Evolutionary conservation across 2,797 vertebrate species (phyloP).

Genomic region (Poecile montanus): DNA sequence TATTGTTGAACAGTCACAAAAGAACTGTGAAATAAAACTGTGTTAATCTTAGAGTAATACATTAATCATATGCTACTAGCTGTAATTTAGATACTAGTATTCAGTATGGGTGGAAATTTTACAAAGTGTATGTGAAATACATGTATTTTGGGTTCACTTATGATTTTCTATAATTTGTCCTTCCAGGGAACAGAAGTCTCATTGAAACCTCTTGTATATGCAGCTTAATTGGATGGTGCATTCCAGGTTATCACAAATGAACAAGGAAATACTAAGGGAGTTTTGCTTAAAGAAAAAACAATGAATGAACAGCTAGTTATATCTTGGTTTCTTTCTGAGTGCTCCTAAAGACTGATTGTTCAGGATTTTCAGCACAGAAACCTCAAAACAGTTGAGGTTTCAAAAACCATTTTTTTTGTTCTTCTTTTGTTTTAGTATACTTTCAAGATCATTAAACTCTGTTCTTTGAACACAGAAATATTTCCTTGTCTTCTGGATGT

Average conservation of each 20-base stretch:
- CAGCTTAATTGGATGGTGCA: neutral
- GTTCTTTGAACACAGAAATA: neutral
- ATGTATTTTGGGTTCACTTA: neutral
- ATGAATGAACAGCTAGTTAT: neutral
- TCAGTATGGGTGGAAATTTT: neutral
- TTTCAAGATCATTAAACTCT: neutral
- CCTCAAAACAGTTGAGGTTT: neutral
- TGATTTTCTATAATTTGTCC: neutral
- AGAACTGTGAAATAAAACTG: neutral
- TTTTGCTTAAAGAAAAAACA: neutral
- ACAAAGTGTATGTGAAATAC: neutral
- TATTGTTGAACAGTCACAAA: neutral
- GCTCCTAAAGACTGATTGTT: neutral
- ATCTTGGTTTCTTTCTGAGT: neutral
- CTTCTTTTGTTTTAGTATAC: neutral
- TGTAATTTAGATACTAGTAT: neutral
- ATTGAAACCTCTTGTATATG: neutral
- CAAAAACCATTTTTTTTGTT: neutral
- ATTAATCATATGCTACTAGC: neutral
- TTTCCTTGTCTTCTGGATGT: neutral
- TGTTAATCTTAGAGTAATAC: neutral
- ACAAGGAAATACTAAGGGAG: neutral
- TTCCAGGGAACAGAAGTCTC: neutral
- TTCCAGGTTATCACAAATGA: neutral
- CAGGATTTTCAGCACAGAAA: neutral